Evolutionary conservation across 2,797 vertebrate species (phyloP).

Genomic region (Chaunax sp.): DNA sequence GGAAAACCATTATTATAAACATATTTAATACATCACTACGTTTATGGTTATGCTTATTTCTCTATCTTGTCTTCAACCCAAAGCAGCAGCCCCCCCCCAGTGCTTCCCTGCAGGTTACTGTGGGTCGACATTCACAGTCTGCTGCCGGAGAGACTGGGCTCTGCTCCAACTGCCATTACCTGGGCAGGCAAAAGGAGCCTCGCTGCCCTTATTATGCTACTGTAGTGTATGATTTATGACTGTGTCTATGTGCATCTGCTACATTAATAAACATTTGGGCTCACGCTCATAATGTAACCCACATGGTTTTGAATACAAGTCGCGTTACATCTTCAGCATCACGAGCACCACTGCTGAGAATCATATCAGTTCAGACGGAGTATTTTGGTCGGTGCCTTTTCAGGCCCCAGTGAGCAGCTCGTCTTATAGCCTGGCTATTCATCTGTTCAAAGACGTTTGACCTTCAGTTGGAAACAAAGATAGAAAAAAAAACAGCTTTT

Average conservation of each 20-base stretch:
- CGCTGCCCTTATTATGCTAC: slow-evolving; percentile 71
- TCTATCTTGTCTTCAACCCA: too few species aligned
- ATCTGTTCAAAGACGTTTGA: slow-evolving; percentile 39
- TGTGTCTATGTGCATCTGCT: slow-evolving; percentile 68
- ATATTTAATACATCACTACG: background rate
- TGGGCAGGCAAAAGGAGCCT: slow-evolving; percentile 54
- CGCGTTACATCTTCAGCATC: slow-evolving; percentile 33
- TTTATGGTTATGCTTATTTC: too few species aligned
- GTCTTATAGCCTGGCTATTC: slow-evolving; percentile 5
- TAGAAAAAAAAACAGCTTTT: slow-evolving; percentile 3
- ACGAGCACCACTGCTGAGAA: slow-evolving; percentile 27
- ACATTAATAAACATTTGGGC: slow-evolving; percentile 73
- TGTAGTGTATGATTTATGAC: slow-evolving; percentile 71
- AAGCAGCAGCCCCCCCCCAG: too few species aligned
- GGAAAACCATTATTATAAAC: background rate
- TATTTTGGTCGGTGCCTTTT: slow-evolving; percentile 31
- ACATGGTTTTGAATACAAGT: slow-evolving; percentile 50
- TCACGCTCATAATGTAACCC: slow-evolving; percentile 63
- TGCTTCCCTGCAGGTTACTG: slow-evolving; percentile 15
- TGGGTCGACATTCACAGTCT: slow-evolving; percentile 47
- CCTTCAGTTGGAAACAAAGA: slow-evolving; percentile 19
- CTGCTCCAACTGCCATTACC: slow-evolving; percentile 72
- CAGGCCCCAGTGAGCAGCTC: background rate
- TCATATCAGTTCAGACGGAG: slow-evolving; percentile 35
- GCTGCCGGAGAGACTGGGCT: slow-evolving; percentile 65